Evolutionary conservation across 2,888 invertebrate species (phyloP).

Genomic region (Spodoptera littoralis): DNA sequence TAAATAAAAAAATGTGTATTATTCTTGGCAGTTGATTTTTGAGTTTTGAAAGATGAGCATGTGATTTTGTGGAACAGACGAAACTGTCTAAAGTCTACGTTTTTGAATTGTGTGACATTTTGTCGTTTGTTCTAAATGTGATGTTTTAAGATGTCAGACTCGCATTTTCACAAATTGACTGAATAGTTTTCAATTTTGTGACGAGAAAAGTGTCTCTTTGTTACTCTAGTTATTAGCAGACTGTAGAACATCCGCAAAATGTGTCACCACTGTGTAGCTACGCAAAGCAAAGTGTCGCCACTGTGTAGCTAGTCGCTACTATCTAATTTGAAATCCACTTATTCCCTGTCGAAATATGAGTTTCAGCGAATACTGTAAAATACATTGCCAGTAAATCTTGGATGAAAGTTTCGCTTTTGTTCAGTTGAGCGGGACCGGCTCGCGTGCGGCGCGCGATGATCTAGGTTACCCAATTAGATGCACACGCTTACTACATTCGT

Average conservation of each 20-base stretch:
- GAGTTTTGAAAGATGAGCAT: slow-evolving; percentile 1
- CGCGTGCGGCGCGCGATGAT: slow-evolving; percentile 61
- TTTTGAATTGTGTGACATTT: slow-evolving; percentile 19
- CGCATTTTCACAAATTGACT: too few species aligned
- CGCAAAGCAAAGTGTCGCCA: too few species aligned
- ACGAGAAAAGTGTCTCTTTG: too few species aligned
- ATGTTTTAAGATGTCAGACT: slow-evolving; percentile 1
- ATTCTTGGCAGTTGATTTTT: slow-evolving; percentile 34
- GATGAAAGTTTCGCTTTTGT: slow-evolving; percentile 65
- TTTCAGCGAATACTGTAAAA: slow-evolving; percentile 47
- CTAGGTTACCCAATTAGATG: slow-evolving; percentile 67
- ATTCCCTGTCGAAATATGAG: slow-evolving; percentile 15
- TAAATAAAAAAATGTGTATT: slow-evolving; percentile 45
- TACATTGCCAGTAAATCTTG: slow-evolving; percentile 56
- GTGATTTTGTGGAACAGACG: slow-evolving; percentile 9
- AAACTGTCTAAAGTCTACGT: slow-evolving; percentile 8
- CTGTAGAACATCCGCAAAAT: too few species aligned
- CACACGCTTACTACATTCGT: slow-evolving; percentile 43
- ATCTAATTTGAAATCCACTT: slow-evolving; percentile 3
- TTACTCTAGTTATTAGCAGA: too few species aligned
- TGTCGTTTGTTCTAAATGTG: slow-evolving; percentile 8
- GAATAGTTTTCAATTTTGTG: too few species aligned
- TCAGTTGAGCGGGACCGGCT: slow-evolving; percentile 62
- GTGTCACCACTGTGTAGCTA: too few species aligned
- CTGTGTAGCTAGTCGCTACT: neutral